Conservation (phyloP, 2,797 vertebrate species). For the Myotis vivesi region DNA sequence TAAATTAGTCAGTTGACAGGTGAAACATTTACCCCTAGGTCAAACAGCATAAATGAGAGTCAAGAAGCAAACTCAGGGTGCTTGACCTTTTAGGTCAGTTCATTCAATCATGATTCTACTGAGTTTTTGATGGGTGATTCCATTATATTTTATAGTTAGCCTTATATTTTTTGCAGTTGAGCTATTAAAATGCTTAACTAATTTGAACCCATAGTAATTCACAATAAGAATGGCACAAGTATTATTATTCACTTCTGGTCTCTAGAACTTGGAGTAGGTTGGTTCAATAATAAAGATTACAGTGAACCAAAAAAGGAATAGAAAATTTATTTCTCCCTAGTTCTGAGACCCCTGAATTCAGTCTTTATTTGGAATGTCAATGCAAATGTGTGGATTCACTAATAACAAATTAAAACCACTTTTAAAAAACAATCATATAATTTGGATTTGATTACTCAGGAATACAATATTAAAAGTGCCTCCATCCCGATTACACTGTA, state of each 20-base stretch:
- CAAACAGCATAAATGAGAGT: constrained; percentile 33
- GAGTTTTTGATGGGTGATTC: constrained; percentile 45
- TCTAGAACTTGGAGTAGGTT: background rate
- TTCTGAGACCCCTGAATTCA: constrained; percentile 8
- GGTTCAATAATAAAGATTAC: constrained; percentile 30
- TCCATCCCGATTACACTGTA: background rate
- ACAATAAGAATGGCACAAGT: background rate
- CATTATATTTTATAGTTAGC: constrained; percentile 52
- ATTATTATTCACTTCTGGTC: background rate
- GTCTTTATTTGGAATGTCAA: background rate
- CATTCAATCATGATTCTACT: constrained; percentile 6
- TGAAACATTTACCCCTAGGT: constrained; percentile 14
- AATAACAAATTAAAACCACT: constrained; percentile 43
- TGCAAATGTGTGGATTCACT: background rate
- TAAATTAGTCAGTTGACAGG: constrained; percentile 51
- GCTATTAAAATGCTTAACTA: constrained; percentile 36
- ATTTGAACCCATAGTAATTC: constrained; percentile 16
- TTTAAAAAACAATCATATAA: background rate
- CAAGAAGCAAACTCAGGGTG: background rate
- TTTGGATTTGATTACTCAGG: constrained; percentile 26
- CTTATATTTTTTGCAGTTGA: background rate
- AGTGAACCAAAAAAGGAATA: constrained; percentile 29
- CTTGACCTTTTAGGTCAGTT: background rate
- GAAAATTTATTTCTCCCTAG: background rate
- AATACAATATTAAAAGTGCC: background rate